phyloP scores from a whole-genome alignment of 2,888 invertebrate species.

The Tetranychus piercei region DNA sequence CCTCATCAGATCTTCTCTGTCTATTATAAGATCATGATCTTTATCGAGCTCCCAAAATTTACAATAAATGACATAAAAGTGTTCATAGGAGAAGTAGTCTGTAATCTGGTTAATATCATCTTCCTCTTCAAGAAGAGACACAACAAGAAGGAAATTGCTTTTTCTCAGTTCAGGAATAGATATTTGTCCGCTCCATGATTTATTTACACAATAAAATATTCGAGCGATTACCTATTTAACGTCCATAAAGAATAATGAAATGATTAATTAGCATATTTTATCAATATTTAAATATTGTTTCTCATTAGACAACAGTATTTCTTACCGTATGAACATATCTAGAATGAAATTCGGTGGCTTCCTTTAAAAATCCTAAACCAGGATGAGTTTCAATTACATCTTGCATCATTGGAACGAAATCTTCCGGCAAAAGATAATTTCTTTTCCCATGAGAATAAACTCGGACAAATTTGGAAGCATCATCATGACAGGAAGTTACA shows the following conservation, averaged over 20 bases:
- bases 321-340: constrained; percentile 86
- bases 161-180: constrained; percentile 68
- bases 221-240: constrained; percentile 50
- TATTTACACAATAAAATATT: constrained; percentile 89
- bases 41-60: constrained; percentile 99
- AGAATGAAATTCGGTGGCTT: constrained; percentile 95
- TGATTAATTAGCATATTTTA: not conserved
- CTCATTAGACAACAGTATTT: not conserved
- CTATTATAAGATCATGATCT: constrained; percentile 91
- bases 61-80: constrained; percentile 99
- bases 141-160: constrained; percentile 55
- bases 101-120: constrained; percentile 82
- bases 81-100: constrained; percentile 77
- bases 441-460: constrained; percentile 45
- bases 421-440: constrained; percentile 49
- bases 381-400: constrained; percentile 98
- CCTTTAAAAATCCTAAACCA: constrained; percentile 85
- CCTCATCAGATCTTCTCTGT: constrained; percentile 72
- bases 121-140: constrained; percentile 71
- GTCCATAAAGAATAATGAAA: not conserved
- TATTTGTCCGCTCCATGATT: constrained; percentile 88
- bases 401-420: constrained; percentile 67
- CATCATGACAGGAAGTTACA: constrained; percentile 39
- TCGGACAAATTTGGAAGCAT: constrained; percentile 67
- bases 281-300: not conserved